Base-by-base conservation (phyloP, 2,113 vertebrate genomes). In the Melanerpes aurifrons region DNA sequence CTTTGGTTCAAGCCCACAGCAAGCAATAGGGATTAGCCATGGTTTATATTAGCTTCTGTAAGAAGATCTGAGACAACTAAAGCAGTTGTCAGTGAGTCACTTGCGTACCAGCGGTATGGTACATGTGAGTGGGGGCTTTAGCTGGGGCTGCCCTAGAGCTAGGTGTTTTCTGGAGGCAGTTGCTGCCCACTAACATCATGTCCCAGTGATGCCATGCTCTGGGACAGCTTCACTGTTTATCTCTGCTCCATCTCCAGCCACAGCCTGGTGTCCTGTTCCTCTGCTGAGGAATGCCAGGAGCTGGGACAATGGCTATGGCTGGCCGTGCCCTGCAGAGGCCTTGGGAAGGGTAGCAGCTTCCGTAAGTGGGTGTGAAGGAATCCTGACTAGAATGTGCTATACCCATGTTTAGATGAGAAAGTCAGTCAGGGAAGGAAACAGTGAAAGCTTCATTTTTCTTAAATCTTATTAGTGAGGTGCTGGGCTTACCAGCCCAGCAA, bases 271-370 rank as follows among this genome's bases (percentile, higher is more conserved):
- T 47, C 37, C 24, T 2, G 6, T 17, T 80, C 62, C 32, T 57
- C 15, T 31, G 16, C 1, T 29, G 58, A n/a, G 35, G 29, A 47
- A 12, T 28, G 12, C 15, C 2, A 3, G 14, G 35, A 54, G 12
- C 40, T 29, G 40, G 28, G n/a, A 18, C 22, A 16, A 4, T 0
- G 1, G 25, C 48, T 37, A 14, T 0, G 1, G n/a, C 47, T 13
- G 29, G 56, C 25, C 31, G 32, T 29, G 68, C 25, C 53, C 61
- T 5, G 3, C 2, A 0, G 26, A 8, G 29, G 56, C 62, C 62
- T n/a, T 37, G 47, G 26, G 28, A 50, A 32, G 28, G 43, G 43
- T 66, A 71, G 66, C 32, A 45, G 13, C 43, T 71, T 43, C 48
- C 19, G 7, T 0, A 0, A 21, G 22, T 4, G 28, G 3, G 0